Base-by-base conservation (phyloP, 1,140 invertebrate genomes). In the Whitmania pigra region DNA sequence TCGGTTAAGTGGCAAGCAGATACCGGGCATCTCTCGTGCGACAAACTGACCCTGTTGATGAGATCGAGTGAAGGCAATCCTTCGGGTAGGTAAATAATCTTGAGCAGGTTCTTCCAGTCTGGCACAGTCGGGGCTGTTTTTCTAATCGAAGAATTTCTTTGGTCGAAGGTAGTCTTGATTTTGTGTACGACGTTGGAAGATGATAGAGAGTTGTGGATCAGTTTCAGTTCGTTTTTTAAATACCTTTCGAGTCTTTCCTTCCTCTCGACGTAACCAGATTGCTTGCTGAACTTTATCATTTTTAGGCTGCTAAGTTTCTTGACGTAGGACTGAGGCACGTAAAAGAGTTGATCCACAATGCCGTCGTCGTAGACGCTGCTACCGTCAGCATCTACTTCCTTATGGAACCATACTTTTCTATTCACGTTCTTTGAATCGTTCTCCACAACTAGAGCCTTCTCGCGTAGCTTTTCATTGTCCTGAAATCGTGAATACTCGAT, bases 1-100 rank as follows among this genome's bases (percentile, higher is more conserved):
- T 36, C 53, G 31, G 69, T 70, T 13, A 70, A 53, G 69, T 70
- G 25, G 69, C 69, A 70, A 15, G 69, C 40, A 7, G 31, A 49
- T 7, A 70, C 69, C 18, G 69, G 69, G 53, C 69, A 70, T 13
- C n/a, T 22, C 13, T 70, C 69, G 20, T 31, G 18, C 20, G 7
- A 29, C 36, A 70, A 27, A 17, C 2, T 54, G 22, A 70, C 17
- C 40, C 20, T 54, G 36, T 49, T 53, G 69, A 54, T 36, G 31
- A 49, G 40, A 22, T 36, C 49, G 11, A 54, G n/a, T 17, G 67
- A 29, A 18, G 29, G 29, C 22, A 68, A 17, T 6, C 67, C 67
- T 13, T 40, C 29, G 15, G 67, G 67, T 11, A 70, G 36, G 69
- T 53, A 70, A 13, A 70, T 70, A 13, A 49, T 53, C 43, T 70